These are phyloP conservation scores for Catagonus wagneri DNA, from an alignment of 2,113 vertebrate genomes.

Conservation along the genomic window DNA sequence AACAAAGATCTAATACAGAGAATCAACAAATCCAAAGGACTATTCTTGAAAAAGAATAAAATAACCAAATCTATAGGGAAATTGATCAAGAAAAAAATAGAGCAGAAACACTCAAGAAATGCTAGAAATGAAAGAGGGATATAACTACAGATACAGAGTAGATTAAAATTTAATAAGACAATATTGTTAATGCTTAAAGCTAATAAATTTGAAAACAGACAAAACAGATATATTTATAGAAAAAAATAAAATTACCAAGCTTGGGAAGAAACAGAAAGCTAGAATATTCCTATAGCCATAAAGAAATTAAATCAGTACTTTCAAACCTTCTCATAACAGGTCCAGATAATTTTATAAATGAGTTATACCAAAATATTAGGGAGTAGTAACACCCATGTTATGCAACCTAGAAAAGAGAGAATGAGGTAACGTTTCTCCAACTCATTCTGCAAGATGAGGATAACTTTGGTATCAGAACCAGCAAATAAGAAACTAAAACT, in stretches of 20 bases:
- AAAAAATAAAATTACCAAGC: neutral
- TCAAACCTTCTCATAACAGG: conserved; percentile 4
- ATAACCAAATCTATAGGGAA: neutral
- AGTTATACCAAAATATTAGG: neutral
- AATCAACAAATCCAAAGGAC: conserved; percentile 38
- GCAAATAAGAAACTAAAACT: conserved; percentile 30
- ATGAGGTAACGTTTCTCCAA: neutral
- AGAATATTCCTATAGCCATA: neutral
- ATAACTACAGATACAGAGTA: neutral
- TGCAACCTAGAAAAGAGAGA: neutral
- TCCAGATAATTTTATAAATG: conserved; percentile 20
- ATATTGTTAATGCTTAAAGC: conserved; percentile 12
- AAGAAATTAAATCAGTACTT: neutral
- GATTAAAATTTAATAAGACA: conserved; percentile 61
- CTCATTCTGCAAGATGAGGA: neutral
- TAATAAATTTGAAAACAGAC: conserved; percentile 40
- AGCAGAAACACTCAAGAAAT: neutral
- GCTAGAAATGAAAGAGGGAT: neutral
- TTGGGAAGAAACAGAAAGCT: conserved; percentile 1
- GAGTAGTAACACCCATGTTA: neutral
- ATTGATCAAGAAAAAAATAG: neutral
- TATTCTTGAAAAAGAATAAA: conserved; percentile 24
- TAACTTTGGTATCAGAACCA: conserved; percentile 8
- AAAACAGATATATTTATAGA: conserved; percentile 33
- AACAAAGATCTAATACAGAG: conserved; percentile 28